phyloP scores from a whole-genome alignment of 2,113 vertebrate genomes.

The Oenanthe melanoleuca region DNA sequence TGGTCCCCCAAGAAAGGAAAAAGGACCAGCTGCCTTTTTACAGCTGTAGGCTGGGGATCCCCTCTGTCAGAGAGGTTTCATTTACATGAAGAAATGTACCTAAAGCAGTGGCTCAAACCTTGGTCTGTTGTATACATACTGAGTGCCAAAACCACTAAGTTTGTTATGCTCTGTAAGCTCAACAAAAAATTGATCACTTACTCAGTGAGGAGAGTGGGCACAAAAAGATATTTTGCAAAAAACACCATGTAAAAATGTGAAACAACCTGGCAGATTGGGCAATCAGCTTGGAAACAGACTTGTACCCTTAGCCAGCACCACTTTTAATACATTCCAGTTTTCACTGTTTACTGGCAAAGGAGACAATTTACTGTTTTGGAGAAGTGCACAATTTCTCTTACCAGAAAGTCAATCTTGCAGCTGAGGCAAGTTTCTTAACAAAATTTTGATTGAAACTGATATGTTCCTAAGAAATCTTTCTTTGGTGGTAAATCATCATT shows the following conservation, averaged over 20 bases:
- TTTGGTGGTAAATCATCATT: background rate
- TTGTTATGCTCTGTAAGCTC: background rate
- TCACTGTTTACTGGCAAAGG: background rate
- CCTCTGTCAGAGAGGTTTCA: background rate
- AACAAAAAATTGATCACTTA: background rate
- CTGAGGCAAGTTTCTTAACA: background rate
- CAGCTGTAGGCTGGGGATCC: background rate
- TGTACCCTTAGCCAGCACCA: background rate
- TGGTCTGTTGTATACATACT: background rate
- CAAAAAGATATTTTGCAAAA: background rate
- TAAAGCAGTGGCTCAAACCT: background rate
- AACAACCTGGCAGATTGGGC: background rate
- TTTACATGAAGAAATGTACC: background rate
- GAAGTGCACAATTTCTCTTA: background rate
- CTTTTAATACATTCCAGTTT: background rate
- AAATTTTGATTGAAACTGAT: background rate
- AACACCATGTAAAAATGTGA: background rate
- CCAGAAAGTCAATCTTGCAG: background rate
- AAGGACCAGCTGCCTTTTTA: background rate
- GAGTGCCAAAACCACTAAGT: background rate
- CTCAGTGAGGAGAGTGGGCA: background rate
- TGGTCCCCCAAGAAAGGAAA: background rate
- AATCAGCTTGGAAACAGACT: background rate
- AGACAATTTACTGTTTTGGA: background rate
- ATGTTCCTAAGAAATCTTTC: background rate